Percentiles rank a stretch among this genome's conserved stretches.
Conservation (phyloP, 2,888 invertebrate genomes). For the Drosophila phalerata region DNA sequence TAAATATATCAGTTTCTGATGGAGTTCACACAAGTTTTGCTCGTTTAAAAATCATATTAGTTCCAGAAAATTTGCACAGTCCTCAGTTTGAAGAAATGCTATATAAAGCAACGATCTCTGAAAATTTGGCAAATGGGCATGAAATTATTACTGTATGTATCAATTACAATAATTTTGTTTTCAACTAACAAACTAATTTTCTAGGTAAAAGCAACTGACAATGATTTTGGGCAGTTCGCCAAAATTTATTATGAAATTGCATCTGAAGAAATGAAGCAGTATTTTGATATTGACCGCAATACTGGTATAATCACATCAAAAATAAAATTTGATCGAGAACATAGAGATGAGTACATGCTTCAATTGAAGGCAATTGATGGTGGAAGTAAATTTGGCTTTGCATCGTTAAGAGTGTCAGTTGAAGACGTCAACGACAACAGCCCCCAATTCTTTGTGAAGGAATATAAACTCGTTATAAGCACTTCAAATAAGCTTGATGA, state of each 20-base stretch:
- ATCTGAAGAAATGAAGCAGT: conserved; percentile 90
- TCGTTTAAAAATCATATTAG: conserved; percentile 91
- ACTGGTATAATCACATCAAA: conserved; percentile 91
- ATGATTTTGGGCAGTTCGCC: conserved; percentile 92
- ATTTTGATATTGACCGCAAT: conserved; percentile 90
- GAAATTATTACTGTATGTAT: conserved; percentile 89
- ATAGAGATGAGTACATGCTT: conserved; percentile 89
- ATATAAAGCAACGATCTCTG: conserved; percentile 92
- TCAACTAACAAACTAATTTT: conserved; percentile 9
- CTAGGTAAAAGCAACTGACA: conserved; percentile 92
- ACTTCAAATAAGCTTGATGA: conserved; percentile 87
- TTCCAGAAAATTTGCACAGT: conserved; percentile 92
- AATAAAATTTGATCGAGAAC: conserved; percentile 91
- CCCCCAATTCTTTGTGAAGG: conserved; percentile 91
- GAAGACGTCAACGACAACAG: conserved; percentile 94
- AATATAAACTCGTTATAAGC: conserved; percentile 91
- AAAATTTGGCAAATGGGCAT: conserved; percentile 92
- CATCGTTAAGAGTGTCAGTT: conserved; percentile 92
- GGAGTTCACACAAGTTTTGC: conserved; percentile 97
- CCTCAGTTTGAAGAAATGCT: conserved; percentile 92
- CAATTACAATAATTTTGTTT: neutral
- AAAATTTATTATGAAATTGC: conserved; percentile 91
- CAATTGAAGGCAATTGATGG: conserved; percentile 93
- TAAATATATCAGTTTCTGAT: conserved; percentile 98
- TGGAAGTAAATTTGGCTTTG: conserved; percentile 91